These are phyloP conservation scores for Hemicentrotus pulcherrimus DNA, from an alignment of 35 echinoderm and acorn worm species.

Conservation along the genomic window DNA sequence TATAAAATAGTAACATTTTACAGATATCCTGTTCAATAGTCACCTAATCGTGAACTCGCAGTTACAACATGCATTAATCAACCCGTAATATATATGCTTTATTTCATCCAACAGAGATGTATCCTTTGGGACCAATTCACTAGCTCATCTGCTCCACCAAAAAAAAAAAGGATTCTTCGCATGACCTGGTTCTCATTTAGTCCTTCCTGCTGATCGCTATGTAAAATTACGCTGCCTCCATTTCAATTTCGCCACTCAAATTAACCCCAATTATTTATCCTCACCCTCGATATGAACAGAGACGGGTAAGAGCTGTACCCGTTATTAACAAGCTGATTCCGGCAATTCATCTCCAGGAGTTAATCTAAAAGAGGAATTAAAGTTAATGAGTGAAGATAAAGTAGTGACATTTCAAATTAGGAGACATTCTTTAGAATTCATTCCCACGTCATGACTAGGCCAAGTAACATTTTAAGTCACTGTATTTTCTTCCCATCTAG, in stretches of 20 bases:
- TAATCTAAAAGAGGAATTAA: background rate
- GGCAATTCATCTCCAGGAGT: background rate
- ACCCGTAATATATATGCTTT: background rate
- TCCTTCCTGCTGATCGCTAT: background rate
- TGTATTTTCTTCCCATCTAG: too few species aligned
- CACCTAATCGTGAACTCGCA: background rate
- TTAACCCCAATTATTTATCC: conserved; percentile 12
- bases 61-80: background rate
- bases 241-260: conserved; percentile 13
- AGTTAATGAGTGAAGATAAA: background rate
- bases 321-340: background rate
- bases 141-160: background rate
- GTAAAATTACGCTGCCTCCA: background rate
- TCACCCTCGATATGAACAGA: background rate
- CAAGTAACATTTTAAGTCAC: too few species aligned
- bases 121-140: background rate
- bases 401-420: background rate
- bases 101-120: background rate
- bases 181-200: background rate
- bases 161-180: background rate
- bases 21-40: background rate
- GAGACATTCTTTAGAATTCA: background rate
- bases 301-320: background rate
- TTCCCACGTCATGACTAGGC: too few species aligned
- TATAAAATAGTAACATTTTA: background rate